A percentile compares a stretch with the other conserved stretches of the same genome.
Conservation (phyloP, 2,113 vertebrate genomes). For the Pseudolaguvia tuberculata region DNA sequence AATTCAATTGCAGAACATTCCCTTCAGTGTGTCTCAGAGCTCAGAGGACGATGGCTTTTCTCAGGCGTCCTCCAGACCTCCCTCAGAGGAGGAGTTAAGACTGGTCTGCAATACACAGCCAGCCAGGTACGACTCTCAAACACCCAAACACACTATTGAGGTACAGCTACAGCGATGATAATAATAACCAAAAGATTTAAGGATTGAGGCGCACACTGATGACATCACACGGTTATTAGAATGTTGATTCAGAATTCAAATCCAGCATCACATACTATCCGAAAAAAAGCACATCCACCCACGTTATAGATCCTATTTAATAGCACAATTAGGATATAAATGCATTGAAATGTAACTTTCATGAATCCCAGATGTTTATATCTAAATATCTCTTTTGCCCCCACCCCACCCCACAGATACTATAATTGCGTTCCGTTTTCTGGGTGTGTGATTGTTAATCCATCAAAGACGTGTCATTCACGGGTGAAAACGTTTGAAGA, state of each 20-base stretch:
- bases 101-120: constrained; percentile 77
- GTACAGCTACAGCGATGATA: no score
- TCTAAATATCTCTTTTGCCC: background rate
- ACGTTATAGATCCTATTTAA: no score
- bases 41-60: constrained; percentile 88
- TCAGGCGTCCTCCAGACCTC: constrained; percentile 79
- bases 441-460: constrained; percentile 77
- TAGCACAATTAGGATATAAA: no score
- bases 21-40: constrained; percentile 79
- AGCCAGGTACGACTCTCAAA: constrained; percentile 69
- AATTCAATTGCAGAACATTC: constrained; percentile 68
- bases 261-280: no score
- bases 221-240: no score
- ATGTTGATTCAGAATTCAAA: no score
- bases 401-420: constrained; percentile 74
- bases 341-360: no score
- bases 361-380: no score
- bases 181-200: no score
- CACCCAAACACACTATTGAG: no score
- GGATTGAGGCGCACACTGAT: no score
- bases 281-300: no score
- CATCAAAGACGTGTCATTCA: constrained; percentile 75
- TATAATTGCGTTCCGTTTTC: constrained; percentile 93
- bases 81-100: constrained; percentile 77
- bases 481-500: constrained; percentile 93